phyloP scores from a whole-genome alignment of 2,888 invertebrate genomes.

The Zonitis immaculata region DNA sequence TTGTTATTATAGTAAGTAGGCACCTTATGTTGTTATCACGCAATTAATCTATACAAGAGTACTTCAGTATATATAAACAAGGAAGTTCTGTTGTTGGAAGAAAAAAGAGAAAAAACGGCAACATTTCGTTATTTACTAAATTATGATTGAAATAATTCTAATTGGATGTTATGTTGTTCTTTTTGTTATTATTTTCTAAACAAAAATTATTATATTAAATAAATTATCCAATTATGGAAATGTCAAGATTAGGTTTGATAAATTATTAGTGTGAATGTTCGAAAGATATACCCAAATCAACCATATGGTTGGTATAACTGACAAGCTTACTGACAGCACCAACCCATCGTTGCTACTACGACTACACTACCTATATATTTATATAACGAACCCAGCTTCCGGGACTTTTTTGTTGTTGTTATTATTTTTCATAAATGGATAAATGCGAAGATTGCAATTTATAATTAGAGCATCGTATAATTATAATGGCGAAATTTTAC shows the following conservation, averaged over 20 bases:
- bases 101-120: not conserved
- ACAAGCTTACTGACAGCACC: conserved; percentile 8
- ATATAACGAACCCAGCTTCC: too few species aligned
- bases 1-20: conserved; percentile 14
- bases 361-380: too few species aligned
- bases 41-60: conserved; percentile 16
- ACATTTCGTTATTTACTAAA: not conserved
- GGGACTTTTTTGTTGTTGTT: too few species aligned
- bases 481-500: too few species aligned
- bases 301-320: conserved; percentile 22
- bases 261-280: conserved; percentile 20
- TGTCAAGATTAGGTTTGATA: conserved; percentile 30
- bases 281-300: conserved; percentile 26
- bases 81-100: conserved; percentile 7
- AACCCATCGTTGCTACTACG: too few species aligned
- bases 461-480: too few species aligned
- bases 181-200: not conserved
- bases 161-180: not conserved
- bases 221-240: conserved; percentile 25
- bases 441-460: too few species aligned
- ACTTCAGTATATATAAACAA: conserved; percentile 12
- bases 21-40: conserved; percentile 14
- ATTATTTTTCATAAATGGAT: too few species aligned
- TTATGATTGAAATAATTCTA: not conserved
- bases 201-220: conserved; percentile 12